phyloP scores from a whole-genome alignment of 2,888 invertebrate genomes.

The Himalopsyche anomala region DNA sequence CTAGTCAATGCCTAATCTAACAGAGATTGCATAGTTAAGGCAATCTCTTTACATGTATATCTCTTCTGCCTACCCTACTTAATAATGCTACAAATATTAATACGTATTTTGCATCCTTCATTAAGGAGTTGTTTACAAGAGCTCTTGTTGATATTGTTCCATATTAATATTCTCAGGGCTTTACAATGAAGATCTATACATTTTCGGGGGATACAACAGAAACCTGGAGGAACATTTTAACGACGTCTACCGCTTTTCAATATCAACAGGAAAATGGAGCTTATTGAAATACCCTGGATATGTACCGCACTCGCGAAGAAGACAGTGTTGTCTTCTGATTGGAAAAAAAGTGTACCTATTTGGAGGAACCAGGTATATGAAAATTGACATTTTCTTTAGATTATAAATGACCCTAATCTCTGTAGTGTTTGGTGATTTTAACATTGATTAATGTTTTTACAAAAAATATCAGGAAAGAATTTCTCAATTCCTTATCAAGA shows the following conservation, averaged over 20 bases:
- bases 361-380: conserved; percentile 89
- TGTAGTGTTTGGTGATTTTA: no score
- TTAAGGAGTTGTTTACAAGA: no score
- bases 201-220: conserved; percentile 95
- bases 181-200: conserved; percentile 85
- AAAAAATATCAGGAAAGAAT: no score
- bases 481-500: no score
- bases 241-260: conserved; percentile 87
- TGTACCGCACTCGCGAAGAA: conserved; percentile 80
- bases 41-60: no score
- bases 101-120: no score
- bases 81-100: no score
- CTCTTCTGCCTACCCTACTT: no score
- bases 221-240: conserved; percentile 86
- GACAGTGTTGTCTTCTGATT: conserved; percentile 89
- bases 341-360: conserved; percentile 87
- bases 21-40: background rate
- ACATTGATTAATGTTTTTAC: no score
- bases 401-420: background rate
- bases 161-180: conserved; percentile 80
- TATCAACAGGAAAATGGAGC: conserved; percentile 80
- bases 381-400: background rate
- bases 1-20: no score
- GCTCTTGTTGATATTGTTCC: conserved; percentile 57
- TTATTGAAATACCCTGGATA: conserved; percentile 78